Base-by-base conservation (phyloP, 2,797 vertebrate species). In the Toxotes lorentzi region DNA sequence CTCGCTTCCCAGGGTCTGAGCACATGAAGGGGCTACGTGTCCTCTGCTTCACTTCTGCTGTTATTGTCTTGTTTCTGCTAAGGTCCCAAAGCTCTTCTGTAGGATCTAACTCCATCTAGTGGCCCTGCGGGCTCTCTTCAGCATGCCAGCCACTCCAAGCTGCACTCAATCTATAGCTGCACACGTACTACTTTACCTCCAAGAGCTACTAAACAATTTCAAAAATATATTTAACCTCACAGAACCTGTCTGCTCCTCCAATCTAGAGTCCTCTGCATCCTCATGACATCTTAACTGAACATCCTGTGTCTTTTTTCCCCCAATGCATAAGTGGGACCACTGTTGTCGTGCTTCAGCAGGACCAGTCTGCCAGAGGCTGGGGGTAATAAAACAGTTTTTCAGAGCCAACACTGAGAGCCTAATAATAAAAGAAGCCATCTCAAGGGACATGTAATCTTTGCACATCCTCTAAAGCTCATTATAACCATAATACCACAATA, bases 41-140 rank as follows among this genome's bases (percentile, higher is more conserved):
- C 85, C 86, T 82, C 68, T 79, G 70, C 74, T 85, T 70, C 73
- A 86, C 86, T 87, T 87, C 41, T 74, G 81, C 82, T 81, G 51
- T 81, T 91, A 86, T 92, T 89, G 89, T 91, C 88, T 90, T 79
- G 84, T 68, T 84, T 79, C 83, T 79, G 50, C 65, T 24, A 21
- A 56, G 51, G 83, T 90, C 91, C 88, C 87, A 78, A 17, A 79
- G 87, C 92, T 91, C 95, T 95, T 93, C 83, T 89, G 91, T 91
- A 92, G 96, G 92, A 94, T 95, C 90, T 96, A 91, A 88, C 95
- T 94, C 96, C 96, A 95, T 96, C 96, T 96, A 96, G 95, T 95
- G 96, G 95, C 78, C 63, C 70, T 68, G 73, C 14, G 30, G 47
- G 87, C 76, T 90, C 85, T 74, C 79, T 93, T 95, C 94, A 93